These are phyloP conservation scores for Invenusta paracnida DNA, from an alignment of 2,888 invertebrate genomes.

Conservation along the genomic window DNA sequence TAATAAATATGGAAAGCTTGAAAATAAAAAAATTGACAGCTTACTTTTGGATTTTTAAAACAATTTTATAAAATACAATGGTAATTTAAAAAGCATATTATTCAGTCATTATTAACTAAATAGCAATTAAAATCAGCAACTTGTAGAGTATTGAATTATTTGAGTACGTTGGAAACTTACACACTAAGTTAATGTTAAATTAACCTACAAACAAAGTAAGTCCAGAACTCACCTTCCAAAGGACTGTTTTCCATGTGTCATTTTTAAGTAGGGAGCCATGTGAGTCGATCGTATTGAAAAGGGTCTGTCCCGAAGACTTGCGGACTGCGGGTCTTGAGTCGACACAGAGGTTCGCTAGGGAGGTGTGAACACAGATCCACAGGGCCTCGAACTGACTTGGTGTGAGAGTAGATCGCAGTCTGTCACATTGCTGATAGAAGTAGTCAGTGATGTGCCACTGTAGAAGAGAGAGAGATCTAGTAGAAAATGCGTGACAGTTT, in stretches of 20 bases:
- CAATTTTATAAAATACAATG: too few relatives aligned
- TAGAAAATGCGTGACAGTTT: too few relatives aligned
- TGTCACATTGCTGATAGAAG: constrained; percentile 84
- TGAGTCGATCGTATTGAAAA: constrained; percentile 92
- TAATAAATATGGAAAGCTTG: too few relatives aligned
- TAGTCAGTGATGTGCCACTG: constrained; percentile 94
- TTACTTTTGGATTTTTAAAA: too few relatives aligned
- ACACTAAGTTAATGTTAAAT: too few relatives aligned
- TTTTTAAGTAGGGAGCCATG: constrained; percentile 82
- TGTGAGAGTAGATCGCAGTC: constrained; percentile 54
- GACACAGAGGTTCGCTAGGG: constrained; percentile 71
- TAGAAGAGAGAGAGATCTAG: constrained; percentile 32
- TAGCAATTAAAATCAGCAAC: too few relatives aligned
- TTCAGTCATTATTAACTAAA: too few relatives aligned
- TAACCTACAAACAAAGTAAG: too few relatives aligned
- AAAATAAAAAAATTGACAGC: too few relatives aligned
- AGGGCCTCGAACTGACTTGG: constrained; percentile 73
- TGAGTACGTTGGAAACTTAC: too few relatives aligned
- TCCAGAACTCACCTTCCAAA: constrained; percentile 81
- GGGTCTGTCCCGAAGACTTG: constrained; percentile 90
- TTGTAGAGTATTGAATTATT: too few relatives aligned
- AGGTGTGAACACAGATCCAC: constrained; percentile 81
- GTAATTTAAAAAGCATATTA: too few relatives aligned
- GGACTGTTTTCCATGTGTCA: constrained; percentile 84
- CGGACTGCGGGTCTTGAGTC: constrained; percentile 90